These are phyloP conservation scores for Patella pellucida DNA, from an alignment of 2,888 invertebrate species.

Conservation along the genomic window DNA sequence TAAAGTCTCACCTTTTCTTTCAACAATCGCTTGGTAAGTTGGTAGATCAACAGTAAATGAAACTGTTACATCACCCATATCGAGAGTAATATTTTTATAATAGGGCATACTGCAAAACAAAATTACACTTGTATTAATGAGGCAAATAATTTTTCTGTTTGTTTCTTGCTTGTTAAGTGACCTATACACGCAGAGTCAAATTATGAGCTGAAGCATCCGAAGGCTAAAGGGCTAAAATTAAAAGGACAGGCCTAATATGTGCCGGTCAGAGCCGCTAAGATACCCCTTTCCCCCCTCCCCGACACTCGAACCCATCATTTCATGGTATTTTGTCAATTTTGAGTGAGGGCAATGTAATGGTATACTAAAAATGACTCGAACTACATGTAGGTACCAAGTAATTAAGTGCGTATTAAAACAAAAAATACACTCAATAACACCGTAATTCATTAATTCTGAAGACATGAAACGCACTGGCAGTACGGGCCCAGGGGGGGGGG, in stretches of 20 bases:
- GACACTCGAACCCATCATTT: too few species aligned
- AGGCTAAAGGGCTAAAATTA: too few species aligned
- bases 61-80: not conserved
- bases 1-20: conserved; percentile 10
- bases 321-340: too few species aligned
- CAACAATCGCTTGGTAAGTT: not conserved
- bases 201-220: too few species aligned
- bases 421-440: not conserved
- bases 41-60: not conserved
- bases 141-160: not conserved
- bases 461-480: not conserved
- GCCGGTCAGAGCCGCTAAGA: too few species aligned
- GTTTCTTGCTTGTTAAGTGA: not conserved
- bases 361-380: not conserved
- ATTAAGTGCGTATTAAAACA: not conserved
- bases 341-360: not conserved
- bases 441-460: not conserved
- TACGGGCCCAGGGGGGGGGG: not conserved
- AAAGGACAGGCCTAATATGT: too few species aligned
- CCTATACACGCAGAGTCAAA: not conserved
- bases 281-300: too few species aligned
- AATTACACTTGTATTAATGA: conserved; percentile 6
- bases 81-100: not conserved
- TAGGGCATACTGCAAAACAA: conserved; percentile 1
- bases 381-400: not conserved